phyloP scores from a whole-genome alignment of 2,888 invertebrate species.

The Pammene fasciana region DNA sequence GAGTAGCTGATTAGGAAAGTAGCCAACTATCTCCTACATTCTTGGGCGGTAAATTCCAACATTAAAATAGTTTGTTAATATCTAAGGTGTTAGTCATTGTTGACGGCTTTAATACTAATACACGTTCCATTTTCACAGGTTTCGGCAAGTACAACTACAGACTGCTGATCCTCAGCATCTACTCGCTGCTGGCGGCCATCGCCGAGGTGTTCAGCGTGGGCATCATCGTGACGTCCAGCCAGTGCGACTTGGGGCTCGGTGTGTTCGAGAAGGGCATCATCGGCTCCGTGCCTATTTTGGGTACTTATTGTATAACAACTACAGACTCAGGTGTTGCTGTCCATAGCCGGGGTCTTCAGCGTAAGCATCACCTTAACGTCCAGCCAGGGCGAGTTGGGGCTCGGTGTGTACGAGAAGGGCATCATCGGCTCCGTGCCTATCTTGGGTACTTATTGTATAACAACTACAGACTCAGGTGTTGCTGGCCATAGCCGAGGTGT shows the following conservation, averaged over 20 bases:
- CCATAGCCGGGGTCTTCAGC: constrained; percentile 31
- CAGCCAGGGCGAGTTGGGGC: constrained; percentile 35
- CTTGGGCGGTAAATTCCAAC: no score
- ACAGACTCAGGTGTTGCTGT: no score
- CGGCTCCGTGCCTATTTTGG: constrained; percentile 41
- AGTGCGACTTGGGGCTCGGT: constrained; percentile 36
- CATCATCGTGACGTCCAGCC: constrained; percentile 31
- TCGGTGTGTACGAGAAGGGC: constrained; percentile 34
- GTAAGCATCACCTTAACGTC: constrained; percentile 34
- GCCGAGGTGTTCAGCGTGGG: constrained; percentile 41
- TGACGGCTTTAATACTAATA: no score
- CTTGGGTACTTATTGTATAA: no score
- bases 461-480: constrained; percentile 1
- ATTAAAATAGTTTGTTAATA: background rate
- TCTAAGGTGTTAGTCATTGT: background rate
- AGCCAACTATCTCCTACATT: no score
- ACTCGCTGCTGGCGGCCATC: constrained; percentile 35
- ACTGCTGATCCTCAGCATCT: constrained; percentile 34
- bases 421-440: constrained; percentile 40
- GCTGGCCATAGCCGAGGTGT: constrained; percentile 37
- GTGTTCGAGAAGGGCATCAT: constrained; percentile 37
- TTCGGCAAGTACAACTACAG: constrained; percentile 39
- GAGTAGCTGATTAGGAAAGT: no score
- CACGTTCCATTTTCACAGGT: constrained; percentile 22
- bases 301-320: no score